These are phyloP conservation scores for Vespertilio murinus DNA, from an alignment of 2,797 vertebrate genomes.

Conservation along the genomic window DNA sequence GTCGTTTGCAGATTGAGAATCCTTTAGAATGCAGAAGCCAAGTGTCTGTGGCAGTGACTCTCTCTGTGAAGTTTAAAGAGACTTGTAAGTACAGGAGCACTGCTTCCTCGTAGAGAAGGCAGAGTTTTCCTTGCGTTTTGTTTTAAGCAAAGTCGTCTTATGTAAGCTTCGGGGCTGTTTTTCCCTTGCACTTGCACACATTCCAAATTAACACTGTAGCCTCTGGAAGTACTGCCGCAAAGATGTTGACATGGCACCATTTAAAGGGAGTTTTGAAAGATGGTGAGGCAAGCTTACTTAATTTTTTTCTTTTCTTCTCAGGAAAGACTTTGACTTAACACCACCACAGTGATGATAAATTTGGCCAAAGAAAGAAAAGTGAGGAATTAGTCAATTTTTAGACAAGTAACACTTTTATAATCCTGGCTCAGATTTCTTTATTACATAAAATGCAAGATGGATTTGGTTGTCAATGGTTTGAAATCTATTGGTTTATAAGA, in stretches of 20 bases:
- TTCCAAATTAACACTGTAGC: neutral
- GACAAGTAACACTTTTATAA: conserved; percentile 25
- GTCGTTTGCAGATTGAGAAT: neutral
- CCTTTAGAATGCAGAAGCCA: neutral
- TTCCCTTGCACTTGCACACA: neutral
- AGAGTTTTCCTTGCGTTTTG: neutral
- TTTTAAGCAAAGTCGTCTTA: neutral
- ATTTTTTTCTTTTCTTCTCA: neutral
- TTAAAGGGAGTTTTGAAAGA: conserved; percentile 30
- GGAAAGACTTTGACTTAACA: conserved; percentile 4
- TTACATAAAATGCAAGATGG: conserved; percentile 67
- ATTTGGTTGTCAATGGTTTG: conserved; percentile 61
- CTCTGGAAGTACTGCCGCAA: neutral
- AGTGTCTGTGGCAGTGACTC: neutral
- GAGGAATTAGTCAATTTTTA: conserved; percentile 19
- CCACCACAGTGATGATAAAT: neutral
- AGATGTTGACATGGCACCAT: neutral
- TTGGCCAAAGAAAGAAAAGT: conserved; percentile 21
- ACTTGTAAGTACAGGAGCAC: neutral
- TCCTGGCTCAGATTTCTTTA: conserved; percentile 53
- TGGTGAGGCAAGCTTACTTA: neutral
- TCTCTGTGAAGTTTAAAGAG: conserved; percentile 13
- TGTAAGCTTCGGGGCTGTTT: neutral
- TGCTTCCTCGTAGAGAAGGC: neutral
- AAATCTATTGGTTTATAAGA: conserved; percentile 67